phyloP scores from a whole-genome alignment of 2,797 vertebrate species.

The Lepilemur septentrionalis region DNA sequence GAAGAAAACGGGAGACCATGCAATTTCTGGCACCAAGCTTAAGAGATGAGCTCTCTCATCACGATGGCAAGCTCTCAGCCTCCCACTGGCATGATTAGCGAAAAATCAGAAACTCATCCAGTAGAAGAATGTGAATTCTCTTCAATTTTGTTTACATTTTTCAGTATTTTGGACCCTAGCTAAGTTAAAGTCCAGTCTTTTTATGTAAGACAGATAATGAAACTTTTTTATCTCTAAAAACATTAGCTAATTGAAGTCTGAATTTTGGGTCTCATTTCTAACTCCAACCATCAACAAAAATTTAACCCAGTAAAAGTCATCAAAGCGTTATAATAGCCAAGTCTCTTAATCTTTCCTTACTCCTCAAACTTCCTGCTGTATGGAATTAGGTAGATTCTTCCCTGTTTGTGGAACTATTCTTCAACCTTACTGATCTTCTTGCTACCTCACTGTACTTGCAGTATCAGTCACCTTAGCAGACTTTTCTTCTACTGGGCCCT shows the following conservation, averaged over 20 bases:
- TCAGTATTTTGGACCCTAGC: neutral
- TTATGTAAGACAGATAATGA: neutral
- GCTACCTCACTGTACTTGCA: neutral
- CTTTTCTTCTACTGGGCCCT: neutral
- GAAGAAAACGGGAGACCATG: neutral
- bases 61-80: neutral
- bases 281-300: neutral
- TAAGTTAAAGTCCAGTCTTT: neutral
- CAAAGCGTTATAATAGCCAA: neutral
- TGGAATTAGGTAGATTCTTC: neutral
- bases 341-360: neutral
- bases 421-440: neutral
- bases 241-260: neutral
- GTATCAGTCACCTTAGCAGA: neutral
- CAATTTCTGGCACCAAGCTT: neutral
- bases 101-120: neutral
- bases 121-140: neutral
- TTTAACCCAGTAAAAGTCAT: neutral
- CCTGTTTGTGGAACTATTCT: neutral
- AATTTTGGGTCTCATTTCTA: neutral
- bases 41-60: neutral
- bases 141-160: neutral
- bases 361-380: neutral
- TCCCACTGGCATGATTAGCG: neutral
- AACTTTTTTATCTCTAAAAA: neutral